Percentiles rank a stretch among this genome's conserved stretches.
phyloP scores from a whole-genome alignment of 2,888 invertebrate species.

The Platycheirus albimanus region DNA sequence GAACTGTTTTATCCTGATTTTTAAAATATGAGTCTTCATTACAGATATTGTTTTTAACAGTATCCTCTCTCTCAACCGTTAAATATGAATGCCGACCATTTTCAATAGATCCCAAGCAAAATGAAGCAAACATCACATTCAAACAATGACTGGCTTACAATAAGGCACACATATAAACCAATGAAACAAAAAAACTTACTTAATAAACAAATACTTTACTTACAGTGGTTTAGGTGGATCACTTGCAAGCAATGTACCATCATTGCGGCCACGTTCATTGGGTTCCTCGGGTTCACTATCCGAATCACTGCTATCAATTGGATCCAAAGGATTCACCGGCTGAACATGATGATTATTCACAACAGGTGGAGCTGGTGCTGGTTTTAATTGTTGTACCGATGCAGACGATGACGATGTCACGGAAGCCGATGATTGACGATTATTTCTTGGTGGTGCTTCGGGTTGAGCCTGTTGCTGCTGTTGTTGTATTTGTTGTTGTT shows the following conservation, averaged over 20 bases:
- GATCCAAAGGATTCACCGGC: conserved; percentile 85
- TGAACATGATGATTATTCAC: conserved; percentile 82
- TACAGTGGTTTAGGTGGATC: conserved; percentile 98
- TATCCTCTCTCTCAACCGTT: no score
- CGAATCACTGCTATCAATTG: conserved; percentile 89
- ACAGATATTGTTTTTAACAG: no score
- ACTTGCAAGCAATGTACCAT: conserved; percentile 97
- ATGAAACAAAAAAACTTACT: conserved; percentile 35
- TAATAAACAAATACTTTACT: conserved; percentile 83
- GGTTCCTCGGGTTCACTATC: conserved; percentile 93
- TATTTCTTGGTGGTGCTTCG: conserved; percentile 88
- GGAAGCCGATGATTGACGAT: conserved; percentile 81
- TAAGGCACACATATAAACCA: no score
- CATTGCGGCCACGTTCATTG: conserved; percentile 91
- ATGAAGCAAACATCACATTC: conserved; percentile 1
- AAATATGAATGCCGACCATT: no score
- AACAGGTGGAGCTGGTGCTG: conserved; percentile 80
- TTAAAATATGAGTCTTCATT: no score
- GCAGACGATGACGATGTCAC: conserved; percentile 77
- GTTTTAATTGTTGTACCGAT: conserved; percentile 79
- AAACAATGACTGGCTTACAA: conserved; percentile 44
- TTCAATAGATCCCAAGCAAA: conserved; percentile 53
- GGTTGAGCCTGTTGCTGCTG: conserved; percentile 84
- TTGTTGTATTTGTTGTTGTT: no score
- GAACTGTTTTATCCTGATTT: no score